A percentile compares a stretch with the other conserved stretches of the same genome.
phyloP scores from a whole-genome alignment of 1,140 invertebrate genomes.

The Seison nebaliae region DNA sequence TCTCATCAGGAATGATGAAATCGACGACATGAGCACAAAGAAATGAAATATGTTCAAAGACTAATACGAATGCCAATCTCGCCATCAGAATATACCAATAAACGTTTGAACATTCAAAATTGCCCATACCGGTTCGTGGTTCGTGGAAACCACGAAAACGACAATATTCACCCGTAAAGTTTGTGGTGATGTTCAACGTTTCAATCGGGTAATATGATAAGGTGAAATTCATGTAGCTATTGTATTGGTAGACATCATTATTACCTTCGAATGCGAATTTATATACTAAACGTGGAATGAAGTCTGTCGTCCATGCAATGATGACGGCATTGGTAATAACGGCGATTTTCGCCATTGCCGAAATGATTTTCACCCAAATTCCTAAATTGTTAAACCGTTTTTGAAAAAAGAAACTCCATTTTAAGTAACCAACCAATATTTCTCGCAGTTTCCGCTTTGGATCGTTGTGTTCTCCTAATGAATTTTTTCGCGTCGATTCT shows the following conservation, averaged over 20 bases:
- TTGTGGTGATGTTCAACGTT: background rate
- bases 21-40: no score
- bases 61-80: constrained; percentile 8
- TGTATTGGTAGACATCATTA: background rate
- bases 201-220: constrained; percentile 1
- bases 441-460: constrained; percentile 55
- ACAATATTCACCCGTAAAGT: background rate
- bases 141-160: background rate
- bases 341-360: constrained; percentile 10
- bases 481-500: constrained; percentile 55
- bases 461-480: constrained; percentile 46
- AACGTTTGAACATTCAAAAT: constrained; percentile 3
- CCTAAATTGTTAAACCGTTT: background rate
- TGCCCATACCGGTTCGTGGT: background rate
- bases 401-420: background rate
- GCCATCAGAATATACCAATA: constrained; percentile 10
- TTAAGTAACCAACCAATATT: constrained; percentile 41
- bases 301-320: constrained; percentile 14
- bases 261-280: constrained; percentile 5
- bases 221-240: constrained; percentile 9
- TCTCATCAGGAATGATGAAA: no score
- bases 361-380: constrained; percentile 8
- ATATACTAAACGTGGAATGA: constrained; percentile 12
- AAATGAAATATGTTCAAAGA: no score
- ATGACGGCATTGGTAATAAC: constrained; percentile 12